These are phyloP conservation scores for Ancistrus triradiatus DNA, from an alignment of 2,113 vertebrate genomes.

Conservation along the genomic window DNA sequence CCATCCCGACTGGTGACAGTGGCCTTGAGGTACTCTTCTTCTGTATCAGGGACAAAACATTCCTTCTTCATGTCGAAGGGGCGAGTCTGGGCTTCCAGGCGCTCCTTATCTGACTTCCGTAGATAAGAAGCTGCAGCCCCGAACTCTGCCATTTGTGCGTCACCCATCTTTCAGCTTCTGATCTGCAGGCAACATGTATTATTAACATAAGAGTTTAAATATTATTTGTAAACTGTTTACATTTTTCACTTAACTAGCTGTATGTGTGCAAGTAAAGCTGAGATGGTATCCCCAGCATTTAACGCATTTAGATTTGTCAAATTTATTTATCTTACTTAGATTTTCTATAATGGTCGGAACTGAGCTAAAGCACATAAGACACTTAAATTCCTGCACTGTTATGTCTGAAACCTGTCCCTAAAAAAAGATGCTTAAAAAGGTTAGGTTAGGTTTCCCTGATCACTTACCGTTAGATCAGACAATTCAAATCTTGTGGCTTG, in stretches of 20 bases:
- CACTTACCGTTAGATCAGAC: constrained; percentile 28
- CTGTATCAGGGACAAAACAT: constrained; percentile 66
- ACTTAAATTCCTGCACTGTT: neutral
- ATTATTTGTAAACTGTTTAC: no score
- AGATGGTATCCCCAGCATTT: neutral
- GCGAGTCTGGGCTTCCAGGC: constrained; percentile 68
- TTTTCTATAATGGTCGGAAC: neutral
- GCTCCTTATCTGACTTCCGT: constrained; percentile 69
- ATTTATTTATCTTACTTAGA: neutral
- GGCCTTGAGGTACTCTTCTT: constrained; percentile 68
- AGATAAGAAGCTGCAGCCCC: constrained; percentile 65
- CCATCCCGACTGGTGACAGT: constrained; percentile 62
- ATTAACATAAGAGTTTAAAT: neutral
- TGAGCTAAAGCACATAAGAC: neutral
- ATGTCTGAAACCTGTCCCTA: no score
- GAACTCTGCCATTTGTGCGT: constrained; percentile 65
- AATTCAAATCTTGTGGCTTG: constrained; percentile 20
- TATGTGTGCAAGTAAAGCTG: neutral
- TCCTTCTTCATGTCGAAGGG: constrained; percentile 69
- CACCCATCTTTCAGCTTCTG: constrained; percentile 54
- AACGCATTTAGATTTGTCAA: constrained; percentile 25
- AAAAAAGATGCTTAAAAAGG: no score
- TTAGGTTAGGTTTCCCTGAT: neutral
- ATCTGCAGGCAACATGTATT: neutral
- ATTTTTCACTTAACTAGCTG: neutral